phyloP scores from a whole-genome alignment of 2,888 invertebrate genomes.

The Callyntrura sp. region DNA sequence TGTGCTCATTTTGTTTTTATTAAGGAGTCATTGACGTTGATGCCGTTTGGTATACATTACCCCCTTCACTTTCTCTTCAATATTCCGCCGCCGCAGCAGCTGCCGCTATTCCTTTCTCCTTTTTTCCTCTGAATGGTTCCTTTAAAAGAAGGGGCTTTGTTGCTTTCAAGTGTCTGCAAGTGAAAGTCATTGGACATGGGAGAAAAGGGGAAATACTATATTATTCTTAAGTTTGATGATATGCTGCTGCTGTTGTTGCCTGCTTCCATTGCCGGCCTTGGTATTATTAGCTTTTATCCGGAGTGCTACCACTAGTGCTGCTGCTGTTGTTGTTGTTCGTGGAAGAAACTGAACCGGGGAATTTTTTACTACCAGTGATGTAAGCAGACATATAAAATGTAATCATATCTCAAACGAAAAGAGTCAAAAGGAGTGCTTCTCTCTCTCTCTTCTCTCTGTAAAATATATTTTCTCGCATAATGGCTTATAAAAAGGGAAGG shows the following conservation, averaged over 20 bases:
- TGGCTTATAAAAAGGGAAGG: conserved; percentile 22
- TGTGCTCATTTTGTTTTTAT: conserved; percentile 70
- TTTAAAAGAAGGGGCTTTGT: conserved; percentile 43
- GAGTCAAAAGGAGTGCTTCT: not conserved
- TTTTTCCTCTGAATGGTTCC: not conserved
- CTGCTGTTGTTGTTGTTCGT: conserved; percentile 30
- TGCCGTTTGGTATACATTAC: conserved; percentile 64
- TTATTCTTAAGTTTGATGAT: not conserved
- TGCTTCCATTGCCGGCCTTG: no score
- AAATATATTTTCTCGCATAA: not conserved
- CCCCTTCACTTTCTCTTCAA: no score
- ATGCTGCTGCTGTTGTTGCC: no score
- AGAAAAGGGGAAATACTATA: not conserved
- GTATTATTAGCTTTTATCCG: no score
- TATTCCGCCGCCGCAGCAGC: not conserved
- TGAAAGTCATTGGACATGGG: conserved; percentile 60
- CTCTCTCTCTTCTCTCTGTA: no score
- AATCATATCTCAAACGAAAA: conserved; percentile 5
- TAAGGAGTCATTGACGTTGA: conserved; percentile 63
- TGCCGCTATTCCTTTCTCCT: no score
- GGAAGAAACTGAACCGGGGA: conserved; percentile 39
- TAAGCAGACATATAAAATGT: no score
- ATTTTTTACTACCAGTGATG: conserved; percentile 23
- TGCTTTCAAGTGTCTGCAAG: conserved; percentile 57
- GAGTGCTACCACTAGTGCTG: not conserved